phyloP scores from a whole-genome alignment of 30 jellyfish, hydroid and myxozoan species.

The Aurelia sp. region DNA sequence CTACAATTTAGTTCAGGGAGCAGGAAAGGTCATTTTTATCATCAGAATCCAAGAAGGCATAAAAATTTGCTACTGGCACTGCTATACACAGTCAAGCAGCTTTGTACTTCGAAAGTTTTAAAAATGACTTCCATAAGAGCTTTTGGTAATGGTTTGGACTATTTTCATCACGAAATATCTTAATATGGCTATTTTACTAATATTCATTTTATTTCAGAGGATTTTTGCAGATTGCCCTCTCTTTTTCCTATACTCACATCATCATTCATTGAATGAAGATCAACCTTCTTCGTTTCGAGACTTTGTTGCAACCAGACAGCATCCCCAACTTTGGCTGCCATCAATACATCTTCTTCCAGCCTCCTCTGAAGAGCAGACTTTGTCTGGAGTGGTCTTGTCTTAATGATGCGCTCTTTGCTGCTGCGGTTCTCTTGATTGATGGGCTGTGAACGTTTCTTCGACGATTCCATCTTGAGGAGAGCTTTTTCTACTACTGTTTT shows the following conservation, averaged over 20 bases:
- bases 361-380: constrained; percentile 63
- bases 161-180: too few species aligned
- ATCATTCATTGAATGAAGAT: constrained; percentile 20
- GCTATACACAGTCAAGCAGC: too few species aligned
- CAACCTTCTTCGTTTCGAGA: constrained; percentile 15
- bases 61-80: background rate
- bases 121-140: too few species aligned
- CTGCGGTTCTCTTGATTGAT: background rate
- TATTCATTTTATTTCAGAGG: background rate
- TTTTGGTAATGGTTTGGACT: too few species aligned
- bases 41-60: background rate
- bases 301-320: constrained; percentile 75
- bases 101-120: too few species aligned
- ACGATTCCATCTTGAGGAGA: background rate
- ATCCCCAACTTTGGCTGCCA: constrained; percentile 81
- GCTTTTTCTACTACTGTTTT: too few species aligned
- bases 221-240: background rate
- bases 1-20: background rate
- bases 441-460: background rate
- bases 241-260: constrained; percentile 31
- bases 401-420: background rate
- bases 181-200: background rate
- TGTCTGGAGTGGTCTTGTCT: constrained; percentile 9
- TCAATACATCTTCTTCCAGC: constrained; percentile 71
- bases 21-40: background rate